phyloP scores from a whole-genome alignment of 2,797 vertebrate species.

The Babyrousa celebensis region DNA sequence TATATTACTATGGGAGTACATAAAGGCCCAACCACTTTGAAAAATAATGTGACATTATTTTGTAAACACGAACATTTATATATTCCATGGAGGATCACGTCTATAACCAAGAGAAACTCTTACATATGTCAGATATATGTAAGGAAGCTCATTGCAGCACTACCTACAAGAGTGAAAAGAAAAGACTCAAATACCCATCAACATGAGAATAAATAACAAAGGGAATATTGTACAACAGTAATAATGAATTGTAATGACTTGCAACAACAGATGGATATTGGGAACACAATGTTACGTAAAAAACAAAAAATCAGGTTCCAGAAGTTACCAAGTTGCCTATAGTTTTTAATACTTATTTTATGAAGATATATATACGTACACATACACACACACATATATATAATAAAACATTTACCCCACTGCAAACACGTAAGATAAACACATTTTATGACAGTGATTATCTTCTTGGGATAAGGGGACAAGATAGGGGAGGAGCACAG shows the following conservation, averaged over 20 bases:
- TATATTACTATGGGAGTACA: background rate
- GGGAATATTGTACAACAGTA: background rate
- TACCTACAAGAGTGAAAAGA: slow-evolving; percentile 1
- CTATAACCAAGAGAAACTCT: background rate
- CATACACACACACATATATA: background rate
- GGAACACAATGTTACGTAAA: background rate
- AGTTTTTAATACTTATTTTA: slow-evolving; percentile 8
- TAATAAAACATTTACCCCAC: background rate
- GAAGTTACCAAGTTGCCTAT: background rate
- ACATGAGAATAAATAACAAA: background rate
- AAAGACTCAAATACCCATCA: background rate
- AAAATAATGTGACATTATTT: slow-evolving; percentile 40
- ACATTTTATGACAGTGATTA: background rate
- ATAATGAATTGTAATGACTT: background rate
- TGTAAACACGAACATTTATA: background rate
- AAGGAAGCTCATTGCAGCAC: slow-evolving; percentile 5
- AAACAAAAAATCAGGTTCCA: background rate
- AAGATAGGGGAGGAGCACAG: background rate
- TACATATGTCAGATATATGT: background rate
- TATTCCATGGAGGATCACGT: background rate
- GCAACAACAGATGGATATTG: background rate
- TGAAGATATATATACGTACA: background rate
- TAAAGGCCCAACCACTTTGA: background rate
- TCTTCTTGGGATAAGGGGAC: background rate
- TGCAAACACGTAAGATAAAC: background rate